Conservation (phyloP, 1,140 invertebrate genomes). For the Drosophila novamexicana region DNA sequence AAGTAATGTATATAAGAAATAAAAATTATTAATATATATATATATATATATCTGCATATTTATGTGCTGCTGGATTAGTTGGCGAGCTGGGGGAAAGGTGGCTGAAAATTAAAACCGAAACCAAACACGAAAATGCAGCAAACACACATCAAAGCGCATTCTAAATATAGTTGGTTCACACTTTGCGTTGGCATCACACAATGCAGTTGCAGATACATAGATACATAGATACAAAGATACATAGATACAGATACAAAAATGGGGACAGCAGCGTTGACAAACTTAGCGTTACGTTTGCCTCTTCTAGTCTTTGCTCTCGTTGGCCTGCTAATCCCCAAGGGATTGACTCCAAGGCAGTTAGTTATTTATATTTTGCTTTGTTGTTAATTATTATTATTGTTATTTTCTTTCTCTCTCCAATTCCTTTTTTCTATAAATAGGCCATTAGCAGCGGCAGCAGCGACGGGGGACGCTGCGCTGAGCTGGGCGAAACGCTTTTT, state of each 20-base stretch:
- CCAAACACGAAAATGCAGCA: constrained; percentile 42
- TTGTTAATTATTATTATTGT: constrained; percentile 40
- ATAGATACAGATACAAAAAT: constrained; percentile 29
- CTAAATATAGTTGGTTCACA: constrained; percentile 74
- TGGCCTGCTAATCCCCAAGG: neutral
- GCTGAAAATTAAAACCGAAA: constrained; percentile 34
- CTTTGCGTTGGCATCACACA: constrained; percentile 70
- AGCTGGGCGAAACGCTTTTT: constrained; percentile 8
- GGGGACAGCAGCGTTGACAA: constrained; percentile 56
- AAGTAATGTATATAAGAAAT: neutral
- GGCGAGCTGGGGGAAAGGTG: neutral
- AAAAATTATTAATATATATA: neutral
- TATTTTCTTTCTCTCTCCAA: neutral
- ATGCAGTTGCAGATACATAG: constrained; percentile 23
- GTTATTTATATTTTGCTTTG: constrained; percentile 10
- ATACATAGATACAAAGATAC: constrained; percentile 30
- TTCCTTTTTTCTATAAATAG: constrained; percentile 49
- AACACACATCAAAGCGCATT: constrained; percentile 63
- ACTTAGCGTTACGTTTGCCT: neutral
- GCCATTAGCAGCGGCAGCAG: constrained; percentile 51
- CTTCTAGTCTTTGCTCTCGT: neutral
- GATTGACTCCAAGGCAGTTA: constrained; percentile 11
- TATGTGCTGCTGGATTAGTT: constrained; percentile 5
- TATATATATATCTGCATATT: neutral
- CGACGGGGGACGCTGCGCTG: neutral